phyloP scores from a whole-genome alignment of 2,888 invertebrate species.

The Clostera curtula region DNA sequence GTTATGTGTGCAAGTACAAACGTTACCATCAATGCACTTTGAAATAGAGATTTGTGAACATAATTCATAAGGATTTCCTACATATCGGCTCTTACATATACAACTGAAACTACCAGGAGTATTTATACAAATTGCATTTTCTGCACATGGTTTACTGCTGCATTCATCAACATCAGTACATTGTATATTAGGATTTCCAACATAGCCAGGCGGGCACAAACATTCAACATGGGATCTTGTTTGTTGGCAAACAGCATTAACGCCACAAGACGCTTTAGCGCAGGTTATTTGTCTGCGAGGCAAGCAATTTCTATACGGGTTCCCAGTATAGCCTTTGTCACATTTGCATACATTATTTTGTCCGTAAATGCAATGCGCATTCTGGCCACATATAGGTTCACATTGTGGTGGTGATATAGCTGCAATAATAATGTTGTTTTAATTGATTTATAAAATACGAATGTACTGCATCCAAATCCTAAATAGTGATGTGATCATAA shows the following conservation, averaged over 20 bases:
- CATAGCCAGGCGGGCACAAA: constrained; percentile 86
- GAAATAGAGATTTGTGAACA: constrained; percentile 83
- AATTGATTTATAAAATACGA: background rate
- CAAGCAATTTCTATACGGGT: constrained; percentile 89
- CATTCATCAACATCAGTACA: constrained; percentile 92
- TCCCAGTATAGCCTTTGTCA: constrained; percentile 87
- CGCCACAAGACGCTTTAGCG: constrained; percentile 82
- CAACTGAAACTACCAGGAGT: constrained; percentile 92
- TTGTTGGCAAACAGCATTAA: constrained; percentile 86
- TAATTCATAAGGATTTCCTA: constrained; percentile 90
- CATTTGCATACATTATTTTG: constrained; percentile 86
- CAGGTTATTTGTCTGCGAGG: constrained; percentile 82
- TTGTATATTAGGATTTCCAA: constrained; percentile 90
- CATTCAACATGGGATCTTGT: constrained; percentile 85
- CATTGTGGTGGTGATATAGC: constrained; percentile 86
- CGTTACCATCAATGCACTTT: constrained; percentile 80
- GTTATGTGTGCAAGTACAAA: constrained; percentile 81
- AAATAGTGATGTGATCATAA: no score
- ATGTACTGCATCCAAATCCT: no score
- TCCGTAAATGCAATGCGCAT: constrained; percentile 92
- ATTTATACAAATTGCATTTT: constrained; percentile 92
- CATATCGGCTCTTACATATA: constrained; percentile 87
- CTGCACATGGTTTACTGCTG: constrained; percentile 84
- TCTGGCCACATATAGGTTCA: constrained; percentile 84
- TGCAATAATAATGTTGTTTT: constrained; percentile 44